Conservation (phyloP, 2,113 vertebrate species). For the Equus quagga region DNA sequence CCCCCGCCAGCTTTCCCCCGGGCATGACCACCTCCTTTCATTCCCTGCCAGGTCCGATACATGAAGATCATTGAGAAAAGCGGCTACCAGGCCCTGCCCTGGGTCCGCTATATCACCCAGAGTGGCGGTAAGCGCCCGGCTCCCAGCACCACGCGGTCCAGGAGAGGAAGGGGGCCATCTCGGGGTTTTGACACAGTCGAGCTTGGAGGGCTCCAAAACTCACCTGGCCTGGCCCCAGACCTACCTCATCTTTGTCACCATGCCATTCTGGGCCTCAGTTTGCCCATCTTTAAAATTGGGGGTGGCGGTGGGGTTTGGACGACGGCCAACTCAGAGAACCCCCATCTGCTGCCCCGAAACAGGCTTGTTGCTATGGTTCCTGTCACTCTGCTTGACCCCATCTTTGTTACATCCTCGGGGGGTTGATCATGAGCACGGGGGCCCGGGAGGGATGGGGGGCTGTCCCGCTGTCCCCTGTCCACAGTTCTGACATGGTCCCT, state of each 20-base stretch:
- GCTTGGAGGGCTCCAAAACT: not conserved
- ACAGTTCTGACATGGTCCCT: not conserved
- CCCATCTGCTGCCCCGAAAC: not conserved
- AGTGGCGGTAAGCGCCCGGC: conserved; percentile 91
- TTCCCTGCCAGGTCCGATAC: conserved; percentile 90
- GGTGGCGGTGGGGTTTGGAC: not conserved
- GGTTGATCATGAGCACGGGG: not conserved
- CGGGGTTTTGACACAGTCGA: not conserved
- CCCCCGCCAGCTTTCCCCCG: not conserved
- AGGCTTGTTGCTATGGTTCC: not conserved
- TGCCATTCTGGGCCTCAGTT: not conserved
- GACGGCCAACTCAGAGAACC: not conserved
- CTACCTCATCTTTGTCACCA: not conserved
- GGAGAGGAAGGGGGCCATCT: not conserved
- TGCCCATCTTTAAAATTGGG: conserved; percentile 19
- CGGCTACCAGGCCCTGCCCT: conserved; percentile 92
- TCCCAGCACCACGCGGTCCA: not conserved
- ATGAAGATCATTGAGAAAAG: conserved; percentile 99
- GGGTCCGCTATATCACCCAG: conserved; percentile 97
- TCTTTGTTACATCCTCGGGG: not conserved
- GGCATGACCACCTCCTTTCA: not conserved
- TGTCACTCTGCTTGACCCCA: not conserved
- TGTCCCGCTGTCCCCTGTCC: not conserved
- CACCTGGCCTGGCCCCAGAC: not conserved
- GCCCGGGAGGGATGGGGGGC: not conserved